Evolutionary conservation across 2,113 vertebrate genomes (phyloP), one percentile per base, ranked within the genome.

Genomic region (Mungos mungo): DNA sequence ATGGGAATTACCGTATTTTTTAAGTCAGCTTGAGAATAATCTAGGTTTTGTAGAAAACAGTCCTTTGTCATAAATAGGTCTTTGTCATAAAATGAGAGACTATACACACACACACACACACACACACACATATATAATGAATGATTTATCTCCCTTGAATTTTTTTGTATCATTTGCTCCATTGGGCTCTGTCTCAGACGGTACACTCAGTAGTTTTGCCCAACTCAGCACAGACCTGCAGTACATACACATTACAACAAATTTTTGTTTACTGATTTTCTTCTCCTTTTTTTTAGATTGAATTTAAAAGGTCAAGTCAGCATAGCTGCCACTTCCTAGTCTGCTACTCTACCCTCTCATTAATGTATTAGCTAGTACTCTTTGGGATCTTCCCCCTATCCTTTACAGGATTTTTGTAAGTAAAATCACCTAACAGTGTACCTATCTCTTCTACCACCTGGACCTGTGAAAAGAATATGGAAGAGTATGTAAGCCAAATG

Each of bases 1-100:
- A 18, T 93, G 27, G 47, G 41, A 65, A 81, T 97, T 85, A 60
- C 8, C 54, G 79, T 57, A 92, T 83, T 95, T 90, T 96, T 96
- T 76, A 57, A 29, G 7, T 71, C 41, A 10, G 52, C 47, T 96
- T 83, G 33, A 84, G 79, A 88, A 15, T 79, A 72, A 82, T 15
- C 90, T 93, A 89, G 31, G 19, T 74, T 93, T 80, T 84, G 29
- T 65, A 88, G 80, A 74, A 95, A 97, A 87, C 23, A 68, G 27
- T 57, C 86, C 15, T 63, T 0, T 84, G 31, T 14, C 13, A 50
- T 50, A 50, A 50, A 14, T 54, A 63, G n/a, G 52, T 65, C 83
- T 96, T 86, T 95, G 47, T 92, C 35, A 81, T 45, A 33, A 96
- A 95, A 45, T 25, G 41, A 72, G 54, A 96, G 31, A 15, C 76